Base-by-base conservation (phyloP, 1,140 invertebrate species). In the Leguminivora glycinivorella region DNA sequence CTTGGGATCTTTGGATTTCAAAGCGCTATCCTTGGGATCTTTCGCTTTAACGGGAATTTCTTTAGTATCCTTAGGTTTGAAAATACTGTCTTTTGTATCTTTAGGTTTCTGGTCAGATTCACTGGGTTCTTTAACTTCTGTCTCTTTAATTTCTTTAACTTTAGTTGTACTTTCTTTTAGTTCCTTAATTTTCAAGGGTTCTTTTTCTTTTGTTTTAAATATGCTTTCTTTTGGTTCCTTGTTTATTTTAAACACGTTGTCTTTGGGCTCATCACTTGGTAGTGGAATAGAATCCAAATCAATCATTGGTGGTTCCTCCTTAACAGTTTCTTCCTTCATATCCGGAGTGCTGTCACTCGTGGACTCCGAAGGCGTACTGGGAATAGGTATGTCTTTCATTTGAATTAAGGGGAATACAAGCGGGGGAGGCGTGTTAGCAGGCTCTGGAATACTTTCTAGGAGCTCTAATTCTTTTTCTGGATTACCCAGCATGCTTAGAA, bases 261-360 rank as follows among this genome's bases (percentile, higher is more conserved):
- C 91, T 85, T 84, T 91, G 56, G 78, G 71, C 69, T 90, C 85
- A 9, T 75, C 68, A 67, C 74, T 73, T 14, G 84, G 79, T 29
- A 84, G 73, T 7, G 87, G 82, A 71, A 83, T 81, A 24, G 74
- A 75, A 5, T 80, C 38, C 29, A 81, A 31, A 63, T 86, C 83
- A 6, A 80, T 74, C 19, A 72, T 75, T 26, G 69, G 70, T 67
- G 75, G 66, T 1, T 83, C 76, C 19, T 83, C 78, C 69, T 75
- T 79, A 6, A 70, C 68, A 9, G 77, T 47, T 72, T 87, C 80
- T 67, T 77, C 67, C 76, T 84, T 87, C 10, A 72, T 75, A 56
- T 79, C 81, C 24, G 69, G 43, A 25, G 66, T 47, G n/a, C 31
- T 67, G 9, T 63, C 58, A 17, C 58, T 63, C 1, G 56, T 26